These are phyloP conservation scores for Pocillopora damicornis DNA, from an alignment of 64 coral and sea anemone species.

Conservation along the genomic window DNA sequence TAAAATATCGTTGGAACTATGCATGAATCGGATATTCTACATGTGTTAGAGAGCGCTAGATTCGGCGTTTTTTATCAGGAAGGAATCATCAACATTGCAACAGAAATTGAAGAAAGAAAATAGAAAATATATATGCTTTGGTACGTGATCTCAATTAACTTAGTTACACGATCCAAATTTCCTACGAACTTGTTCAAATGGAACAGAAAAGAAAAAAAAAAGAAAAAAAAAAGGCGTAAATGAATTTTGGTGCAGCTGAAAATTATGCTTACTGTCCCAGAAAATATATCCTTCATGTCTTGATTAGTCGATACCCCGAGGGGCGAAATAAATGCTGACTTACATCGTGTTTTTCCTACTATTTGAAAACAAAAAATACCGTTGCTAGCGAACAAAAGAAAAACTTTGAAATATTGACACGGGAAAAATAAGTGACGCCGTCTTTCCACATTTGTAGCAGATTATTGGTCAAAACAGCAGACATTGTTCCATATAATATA, in stretches of 20 bases:
- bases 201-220: not conserved
- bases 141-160: not conserved
- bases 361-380: conserved; percentile 32
- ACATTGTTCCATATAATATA: not conserved
- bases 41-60: too few relatives aligned
- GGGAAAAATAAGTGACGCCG: not conserved
- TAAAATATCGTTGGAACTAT: too few relatives aligned
- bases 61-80: too few relatives aligned
- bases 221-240: too few relatives aligned
- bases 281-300: not conserved
- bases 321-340: not conserved
- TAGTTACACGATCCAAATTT: too few relatives aligned
- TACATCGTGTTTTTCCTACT: not conserved
- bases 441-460: not conserved
- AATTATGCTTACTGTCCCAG: not conserved
- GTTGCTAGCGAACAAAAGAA: conserved; percentile 33
- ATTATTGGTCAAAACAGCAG: not conserved
- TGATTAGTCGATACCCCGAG: not conserved
- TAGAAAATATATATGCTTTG: not conserved
- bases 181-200: not conserved
- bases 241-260: not conserved
- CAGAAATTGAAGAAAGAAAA: too few relatives aligned
- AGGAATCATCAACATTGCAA: too few relatives aligned
- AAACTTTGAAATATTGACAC: conserved; percentile 25
- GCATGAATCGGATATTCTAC: too few relatives aligned